Percentiles rank a stretch among this genome's conserved stretches.
Conservation (phyloP, 2,888 invertebrate genomes). For the Taphrorychus bicolor region DNA sequence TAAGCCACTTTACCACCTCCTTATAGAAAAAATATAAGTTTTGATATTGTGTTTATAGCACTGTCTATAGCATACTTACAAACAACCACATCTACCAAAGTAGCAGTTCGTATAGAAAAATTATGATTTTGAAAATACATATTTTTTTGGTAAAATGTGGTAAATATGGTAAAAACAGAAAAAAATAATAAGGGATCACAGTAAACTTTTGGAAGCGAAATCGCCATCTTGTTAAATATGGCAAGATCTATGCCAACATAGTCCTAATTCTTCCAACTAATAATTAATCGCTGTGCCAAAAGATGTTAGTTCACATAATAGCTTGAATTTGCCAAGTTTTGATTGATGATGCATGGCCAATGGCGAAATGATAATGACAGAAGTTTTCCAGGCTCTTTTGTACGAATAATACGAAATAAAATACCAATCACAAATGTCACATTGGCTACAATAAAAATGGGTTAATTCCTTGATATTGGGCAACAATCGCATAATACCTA, state of each 20-base stretch:
- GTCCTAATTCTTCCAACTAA: conserved; percentile 9
- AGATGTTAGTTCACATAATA: conserved; percentile 12
- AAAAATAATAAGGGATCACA: too few relatives aligned
- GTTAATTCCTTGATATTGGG: too few relatives aligned
- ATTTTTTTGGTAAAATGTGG: too few relatives aligned
- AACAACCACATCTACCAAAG: too few relatives aligned
- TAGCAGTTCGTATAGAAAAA: too few relatives aligned
- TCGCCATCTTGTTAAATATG: background rate
- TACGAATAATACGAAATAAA: background rate
- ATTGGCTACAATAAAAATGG: background rate
- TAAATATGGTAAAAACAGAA: too few relatives aligned
- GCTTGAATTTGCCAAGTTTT: conserved; percentile 12
- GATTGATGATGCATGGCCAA: conserved; percentile 9
- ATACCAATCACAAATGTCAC: background rate
- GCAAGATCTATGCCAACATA: background rate
- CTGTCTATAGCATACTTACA: too few relatives aligned
- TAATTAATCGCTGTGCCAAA: background rate
- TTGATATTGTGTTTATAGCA: too few relatives aligned
- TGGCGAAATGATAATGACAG: conserved; percentile 4
- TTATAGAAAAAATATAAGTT: too few relatives aligned
- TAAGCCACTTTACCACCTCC: too few relatives aligned
- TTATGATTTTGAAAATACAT: too few relatives aligned
- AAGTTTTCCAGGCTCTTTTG: conserved; percentile 6
- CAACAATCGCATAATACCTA: too few relatives aligned
- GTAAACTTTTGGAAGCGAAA: background rate